A percentile compares a stretch with the other conserved stretches of the same genome.
These are phyloP conservation scores for Melanotaenia maccullochi DNA, from an alignment of 2,797 vertebrate genomes.

Conservation along the genomic window DNA sequence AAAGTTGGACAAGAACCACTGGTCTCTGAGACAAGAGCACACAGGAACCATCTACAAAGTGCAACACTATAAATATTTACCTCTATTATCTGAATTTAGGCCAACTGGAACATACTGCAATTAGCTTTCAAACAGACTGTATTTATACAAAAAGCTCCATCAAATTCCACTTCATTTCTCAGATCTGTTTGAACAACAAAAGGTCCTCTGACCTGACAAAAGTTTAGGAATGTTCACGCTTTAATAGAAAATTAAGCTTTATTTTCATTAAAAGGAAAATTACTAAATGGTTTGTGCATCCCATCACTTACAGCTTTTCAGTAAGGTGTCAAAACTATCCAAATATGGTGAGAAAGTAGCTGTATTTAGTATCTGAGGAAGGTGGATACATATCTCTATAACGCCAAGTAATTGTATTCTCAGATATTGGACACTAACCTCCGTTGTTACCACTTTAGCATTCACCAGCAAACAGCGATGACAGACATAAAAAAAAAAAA, in stretches of 20 bases:
- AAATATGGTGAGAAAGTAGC: too few relatives aligned
- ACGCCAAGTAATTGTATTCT: neutral
- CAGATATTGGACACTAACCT: neutral
- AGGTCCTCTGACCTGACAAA: neutral
- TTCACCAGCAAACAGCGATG: neutral
- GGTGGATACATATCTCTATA: neutral
- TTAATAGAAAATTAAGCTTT: too few relatives aligned
- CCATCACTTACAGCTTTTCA: too few relatives aligned
- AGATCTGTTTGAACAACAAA: neutral
- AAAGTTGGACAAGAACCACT: neutral
- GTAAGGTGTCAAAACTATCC: too few relatives aligned
- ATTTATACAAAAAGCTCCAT: neutral
- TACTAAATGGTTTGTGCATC: too few relatives aligned
- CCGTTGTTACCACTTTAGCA: neutral
- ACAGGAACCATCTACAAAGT: neutral
- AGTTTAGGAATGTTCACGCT: too few relatives aligned
- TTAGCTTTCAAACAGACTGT: neutral
- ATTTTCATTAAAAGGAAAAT: too few relatives aligned
- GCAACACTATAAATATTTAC: neutral
- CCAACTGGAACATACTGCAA: neutral
- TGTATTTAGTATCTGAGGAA: too few relatives aligned
- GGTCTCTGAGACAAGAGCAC: neutral
- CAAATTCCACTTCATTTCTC: neutral
- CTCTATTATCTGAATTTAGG: neutral
- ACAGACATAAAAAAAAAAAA: constrained; percentile 1